Conservation (phyloP, 2,113 vertebrate genomes). For the Lethenteron reissneri region DNA sequence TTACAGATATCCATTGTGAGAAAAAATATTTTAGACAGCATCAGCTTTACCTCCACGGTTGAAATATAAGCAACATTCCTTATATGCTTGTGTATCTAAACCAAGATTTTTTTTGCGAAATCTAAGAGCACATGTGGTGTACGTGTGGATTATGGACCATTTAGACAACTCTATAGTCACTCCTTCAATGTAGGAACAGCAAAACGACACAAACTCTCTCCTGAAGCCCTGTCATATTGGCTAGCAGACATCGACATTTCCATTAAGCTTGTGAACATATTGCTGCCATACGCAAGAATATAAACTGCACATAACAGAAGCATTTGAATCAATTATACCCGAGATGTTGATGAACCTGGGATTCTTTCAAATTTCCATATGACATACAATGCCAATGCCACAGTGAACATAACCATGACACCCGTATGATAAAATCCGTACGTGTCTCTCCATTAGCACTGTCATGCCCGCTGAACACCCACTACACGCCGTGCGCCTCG, state of each 20-base stretch:
- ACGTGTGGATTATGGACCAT: background rate
- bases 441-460: slow-evolving; percentile 21
- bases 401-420: background rate
- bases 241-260: no score
- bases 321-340: background rate
- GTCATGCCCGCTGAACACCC: slow-evolving; percentile 29
- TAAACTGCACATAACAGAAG: no score
- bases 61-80: background rate
- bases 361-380: background rate
- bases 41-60: background rate
- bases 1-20: background rate
- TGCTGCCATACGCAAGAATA: no score
- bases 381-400: background rate
- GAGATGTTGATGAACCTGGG: background rate
- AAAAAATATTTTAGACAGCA: no score
- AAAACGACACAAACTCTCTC: no score
- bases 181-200: no score
- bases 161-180: no score
- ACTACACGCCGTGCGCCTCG: slow-evolving; percentile 31
- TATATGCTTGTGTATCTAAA: no score
- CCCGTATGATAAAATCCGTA: background rate
- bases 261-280: no score
- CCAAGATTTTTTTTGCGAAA: background rate
- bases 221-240: no score
- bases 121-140: background rate